Conservation (phyloP, 2,113 vertebrate genomes). For the Actenoides hombroni region DNA sequence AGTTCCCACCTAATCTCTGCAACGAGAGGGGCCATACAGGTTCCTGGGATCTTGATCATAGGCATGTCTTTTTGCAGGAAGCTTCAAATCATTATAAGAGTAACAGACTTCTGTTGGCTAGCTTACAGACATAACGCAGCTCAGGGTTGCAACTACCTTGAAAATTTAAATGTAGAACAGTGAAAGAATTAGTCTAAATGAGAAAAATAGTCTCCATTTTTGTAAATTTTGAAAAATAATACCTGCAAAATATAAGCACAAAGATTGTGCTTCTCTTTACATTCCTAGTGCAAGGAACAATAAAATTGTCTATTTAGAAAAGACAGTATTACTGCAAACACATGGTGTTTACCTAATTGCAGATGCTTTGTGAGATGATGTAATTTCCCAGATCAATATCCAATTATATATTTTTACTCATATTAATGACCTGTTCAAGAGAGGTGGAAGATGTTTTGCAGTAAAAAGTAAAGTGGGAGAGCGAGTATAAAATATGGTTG, state of each 20-base stretch:
- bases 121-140: fast-evolving
- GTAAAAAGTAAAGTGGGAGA: not conserved
- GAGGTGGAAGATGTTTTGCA: not conserved
- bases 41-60: not conserved
- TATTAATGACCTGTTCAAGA: not conserved
- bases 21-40: not conserved
- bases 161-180: not conserved
- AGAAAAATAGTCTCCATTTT: not conserved
- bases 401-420: not conserved
- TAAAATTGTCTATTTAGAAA: not conserved
- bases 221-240: not conserved
- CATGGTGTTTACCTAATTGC: not conserved
- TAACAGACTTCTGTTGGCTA: not conserved
- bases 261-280: not conserved
- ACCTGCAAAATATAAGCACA: not conserved
- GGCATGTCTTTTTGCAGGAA: not conserved
- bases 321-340: not conserved
- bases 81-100: not conserved
- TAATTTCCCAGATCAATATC: not conserved
- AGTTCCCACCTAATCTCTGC: not conserved
- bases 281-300: not conserved
- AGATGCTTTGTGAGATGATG: not conserved
- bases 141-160: not conserved
- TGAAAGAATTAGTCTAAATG: not conserved
- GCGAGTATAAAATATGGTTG: not conserved